Evolutionary conservation across 2,797 vertebrate genomes (phyloP), one percentile per base, ranked within the genome.

Genomic region (Pangasius sanitwongsei): DNA sequence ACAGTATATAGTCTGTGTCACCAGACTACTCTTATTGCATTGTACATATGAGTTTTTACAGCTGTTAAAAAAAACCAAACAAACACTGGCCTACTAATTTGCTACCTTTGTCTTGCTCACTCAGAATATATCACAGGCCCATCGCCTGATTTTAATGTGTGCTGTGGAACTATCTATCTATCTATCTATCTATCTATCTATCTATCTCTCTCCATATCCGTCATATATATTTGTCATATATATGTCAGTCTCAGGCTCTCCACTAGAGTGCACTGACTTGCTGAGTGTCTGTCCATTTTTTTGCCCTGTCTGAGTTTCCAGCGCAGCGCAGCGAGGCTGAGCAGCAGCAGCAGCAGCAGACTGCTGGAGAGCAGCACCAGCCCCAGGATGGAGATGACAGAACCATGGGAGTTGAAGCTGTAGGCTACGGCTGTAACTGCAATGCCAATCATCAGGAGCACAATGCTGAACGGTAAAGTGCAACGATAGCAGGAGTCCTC

Each of bases 401-500:
- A 98, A 20, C 97, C 97, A 0, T 98, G 97, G 55, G 97, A 97
- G 92, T 98, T 98, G 94, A 98, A 98, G 92, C 96, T 97, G 93
- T 98, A 99, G 0, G 98, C 98, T 92, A 98, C 97, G 0, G 94
- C 96, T 0, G 97, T 98, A 87, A 98, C 98, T 89, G 97, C 97
- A 0, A 95, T 85, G n/a, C 97, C 98, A 0, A 97, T 95, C 1
- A 98, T 97, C 48, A 98, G 96, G 87, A 98, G 94, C 9, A 98
- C 97, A 91, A 98, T 95, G 0, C 97, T 97, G 0, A 99, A 98
- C 1, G 98, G 98, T 80, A 98, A 90, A 1, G 96, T 95, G 86
- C 98, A 98, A 89, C 97, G 97, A 92, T 97, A 98, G 93, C 98
- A 98, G 72, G 98, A 99, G 89, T 96, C 96, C 91, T 98, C 97